A percentile compares a stretch with the other conserved stretches of the same genome.
These are phyloP conservation scores for Polylopha cassiicola DNA, from an alignment of 2,888 invertebrate species.

Conservation along the genomic window DNA sequence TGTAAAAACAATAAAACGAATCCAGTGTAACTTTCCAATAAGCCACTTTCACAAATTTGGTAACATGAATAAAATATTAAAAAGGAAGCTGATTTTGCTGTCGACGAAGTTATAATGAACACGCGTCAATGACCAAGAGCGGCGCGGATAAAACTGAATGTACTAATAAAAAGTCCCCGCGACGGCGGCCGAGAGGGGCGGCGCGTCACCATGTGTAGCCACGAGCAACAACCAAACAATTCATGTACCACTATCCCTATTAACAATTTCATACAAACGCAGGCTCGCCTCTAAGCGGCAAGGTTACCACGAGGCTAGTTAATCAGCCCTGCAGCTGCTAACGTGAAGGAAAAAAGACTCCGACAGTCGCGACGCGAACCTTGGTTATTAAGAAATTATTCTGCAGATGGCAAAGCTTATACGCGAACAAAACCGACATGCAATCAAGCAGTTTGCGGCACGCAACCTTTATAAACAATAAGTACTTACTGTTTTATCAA, in stretches of 20 bases:
- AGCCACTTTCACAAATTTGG: constrained; percentile 15
- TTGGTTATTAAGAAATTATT: too few species aligned
- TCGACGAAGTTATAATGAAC: constrained; percentile 28
- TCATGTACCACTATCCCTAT: constrained; percentile 47
- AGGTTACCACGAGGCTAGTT: constrained; percentile 48
- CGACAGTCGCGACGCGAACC: constrained; percentile 4
- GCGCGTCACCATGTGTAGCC: constrained; percentile 50
- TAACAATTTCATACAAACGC: constrained; percentile 36
- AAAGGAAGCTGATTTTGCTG: constrained; percentile 24
- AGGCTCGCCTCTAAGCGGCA: constrained; percentile 41
- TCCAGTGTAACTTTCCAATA: constrained; percentile 20
- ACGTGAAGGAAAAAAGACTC: constrained; percentile 40
- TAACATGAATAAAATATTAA: constrained; percentile 1
- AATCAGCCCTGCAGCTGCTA: constrained; percentile 51
- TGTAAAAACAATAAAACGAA: constrained; percentile 10
- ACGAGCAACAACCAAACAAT: constrained; percentile 44
- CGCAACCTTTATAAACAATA: neutral
- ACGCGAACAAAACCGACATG: too few species aligned
- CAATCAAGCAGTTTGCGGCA: too few species aligned
- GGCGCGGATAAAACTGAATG: constrained; percentile 52
- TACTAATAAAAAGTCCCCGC: constrained; percentile 43
- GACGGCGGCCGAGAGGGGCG: constrained; percentile 49
- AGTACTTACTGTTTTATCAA: neutral
- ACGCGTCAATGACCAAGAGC: constrained; percentile 52
- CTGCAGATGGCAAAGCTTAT: too few species aligned